Evolutionary conservation across 1,140 invertebrate species (phyloP).

Genomic region (Planococcus citri): DNA sequence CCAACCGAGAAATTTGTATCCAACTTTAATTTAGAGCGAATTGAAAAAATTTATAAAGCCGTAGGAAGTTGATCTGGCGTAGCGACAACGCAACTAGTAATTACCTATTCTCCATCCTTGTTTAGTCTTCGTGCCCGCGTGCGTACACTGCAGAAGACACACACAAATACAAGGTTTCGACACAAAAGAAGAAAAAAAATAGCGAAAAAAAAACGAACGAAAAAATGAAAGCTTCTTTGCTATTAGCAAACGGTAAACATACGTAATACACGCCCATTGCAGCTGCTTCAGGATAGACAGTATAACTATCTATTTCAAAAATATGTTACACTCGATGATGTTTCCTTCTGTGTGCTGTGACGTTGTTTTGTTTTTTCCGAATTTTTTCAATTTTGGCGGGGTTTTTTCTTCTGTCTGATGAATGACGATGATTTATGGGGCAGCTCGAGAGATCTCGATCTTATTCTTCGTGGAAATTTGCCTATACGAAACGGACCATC

Average conservation of each 20-base stretch:
- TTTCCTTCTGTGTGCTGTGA: neutral
- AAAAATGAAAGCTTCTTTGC: conserved; percentile 16
- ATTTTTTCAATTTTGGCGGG: neutral
- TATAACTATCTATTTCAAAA: conserved; percentile 1
- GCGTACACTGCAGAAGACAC: neutral
- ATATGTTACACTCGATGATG: neutral
- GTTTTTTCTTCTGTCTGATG: neutral
- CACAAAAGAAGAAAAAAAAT: neutral
- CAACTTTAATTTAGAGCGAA: too few species aligned
- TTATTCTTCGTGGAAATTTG: too few species aligned
- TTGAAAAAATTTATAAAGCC: neutral
- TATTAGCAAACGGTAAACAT: conserved; percentile 17
- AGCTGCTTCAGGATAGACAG: conserved; percentile 10
- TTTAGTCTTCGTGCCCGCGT: neutral
- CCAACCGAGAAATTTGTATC: too few species aligned
- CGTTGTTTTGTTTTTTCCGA: neutral
- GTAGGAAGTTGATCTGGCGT: conserved; percentile 10
- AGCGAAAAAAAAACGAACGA: neutral
- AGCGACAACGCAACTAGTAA: neutral
- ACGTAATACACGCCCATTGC: conserved; percentile 18
- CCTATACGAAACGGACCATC: too few species aligned
- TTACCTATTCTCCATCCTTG: neutral
- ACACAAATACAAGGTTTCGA: neutral
- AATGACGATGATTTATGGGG: too few species aligned
- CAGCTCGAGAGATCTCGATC: too few species aligned